Conservation (phyloP, 2,888 invertebrate species). For the Chrysopilus asiliformis region DNA sequence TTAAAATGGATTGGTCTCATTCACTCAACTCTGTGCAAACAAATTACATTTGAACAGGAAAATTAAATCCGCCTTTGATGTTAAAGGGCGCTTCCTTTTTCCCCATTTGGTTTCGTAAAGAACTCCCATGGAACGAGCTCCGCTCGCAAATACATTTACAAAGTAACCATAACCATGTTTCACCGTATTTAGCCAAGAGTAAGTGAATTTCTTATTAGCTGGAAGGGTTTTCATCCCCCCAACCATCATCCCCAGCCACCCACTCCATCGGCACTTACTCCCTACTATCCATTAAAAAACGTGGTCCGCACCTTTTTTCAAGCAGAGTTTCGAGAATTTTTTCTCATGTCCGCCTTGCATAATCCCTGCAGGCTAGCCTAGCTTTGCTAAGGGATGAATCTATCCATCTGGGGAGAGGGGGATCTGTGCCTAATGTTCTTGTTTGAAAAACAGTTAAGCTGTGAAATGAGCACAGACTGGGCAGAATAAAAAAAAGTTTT, state of each 20-base stretch:
- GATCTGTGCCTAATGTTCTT: no score
- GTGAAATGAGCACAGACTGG: background rate
- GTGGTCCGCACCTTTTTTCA: conserved; percentile 2
- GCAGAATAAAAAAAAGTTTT: conserved; percentile 5
- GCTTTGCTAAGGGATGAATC: conserved; percentile 10
- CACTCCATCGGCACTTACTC: background rate
- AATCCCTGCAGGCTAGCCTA: conserved; percentile 10
- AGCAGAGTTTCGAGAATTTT: background rate
- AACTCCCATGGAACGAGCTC: conserved; percentile 22
- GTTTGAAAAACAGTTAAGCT: no score
- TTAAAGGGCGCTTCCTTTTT: no score
- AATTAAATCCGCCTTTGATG: no score
- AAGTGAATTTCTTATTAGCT: no score
- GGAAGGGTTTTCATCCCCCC: background rate
- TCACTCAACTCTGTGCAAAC: conserved; percentile 37
- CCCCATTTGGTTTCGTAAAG: no score
- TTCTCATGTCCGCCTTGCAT: background rate
- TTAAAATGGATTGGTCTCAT: conserved; percentile 37
- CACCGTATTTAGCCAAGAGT: background rate
- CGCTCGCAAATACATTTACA: background rate
- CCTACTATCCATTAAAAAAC: background rate
- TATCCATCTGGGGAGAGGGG: no score
- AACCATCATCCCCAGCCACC: background rate
- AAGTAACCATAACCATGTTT: background rate
- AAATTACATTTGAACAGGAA: conserved; percentile 37